Evolutionary conservation across 1,140 invertebrate genomes (phyloP), one percentile per base, ranked within the genome.

Genomic region (Mamestra configurata): DNA sequence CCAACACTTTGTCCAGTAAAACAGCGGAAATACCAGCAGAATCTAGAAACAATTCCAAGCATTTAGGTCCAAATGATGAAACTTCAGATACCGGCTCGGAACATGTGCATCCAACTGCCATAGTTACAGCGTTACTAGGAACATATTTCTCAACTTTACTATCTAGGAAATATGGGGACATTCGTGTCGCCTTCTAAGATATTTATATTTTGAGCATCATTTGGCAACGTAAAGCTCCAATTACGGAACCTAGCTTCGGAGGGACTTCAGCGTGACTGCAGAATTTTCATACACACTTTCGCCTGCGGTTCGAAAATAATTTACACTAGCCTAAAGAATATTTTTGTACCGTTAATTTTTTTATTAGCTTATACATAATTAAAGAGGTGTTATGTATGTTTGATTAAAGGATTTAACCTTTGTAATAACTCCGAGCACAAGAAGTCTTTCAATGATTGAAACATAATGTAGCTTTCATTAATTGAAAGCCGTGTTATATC

Each of bases 61-160:
- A n/a, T 68, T 68, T 68, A 46, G 20, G 3, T 24, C 31, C n/a
- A 46, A 66, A 68, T 68, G 64, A 68, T 3, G 64, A 68, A 68
- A 68, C 64, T 66, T 40, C 15, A n/a, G 64, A 27, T 27, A 46
- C 18, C 37, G 46, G 37, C 40, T 43, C n/a, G 37, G 37, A 43
- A 68, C 64, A 46, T 43, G 64, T 68, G 64, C 64, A 68, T 68
- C 18, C 40, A 68, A 68, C 37, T 43, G 64, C 64, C 35, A 4
- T 18, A 64, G 59, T 64, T 64, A 20, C 59, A 64, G 35, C 59
- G 40, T 64, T 64, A 31, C 15, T 18, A 37, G 15, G 35, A 37
- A 37, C n/a, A 10, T 37, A 64, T 64, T 40, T 55, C 20, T 7
- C 51, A 55, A 55, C 51, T 24, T 55, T 18, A 55, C 20, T 24